These are phyloP conservation scores for Pseudeuparius sepicola DNA, from an alignment of 2,888 invertebrate genomes.

Conservation along the genomic window DNA sequence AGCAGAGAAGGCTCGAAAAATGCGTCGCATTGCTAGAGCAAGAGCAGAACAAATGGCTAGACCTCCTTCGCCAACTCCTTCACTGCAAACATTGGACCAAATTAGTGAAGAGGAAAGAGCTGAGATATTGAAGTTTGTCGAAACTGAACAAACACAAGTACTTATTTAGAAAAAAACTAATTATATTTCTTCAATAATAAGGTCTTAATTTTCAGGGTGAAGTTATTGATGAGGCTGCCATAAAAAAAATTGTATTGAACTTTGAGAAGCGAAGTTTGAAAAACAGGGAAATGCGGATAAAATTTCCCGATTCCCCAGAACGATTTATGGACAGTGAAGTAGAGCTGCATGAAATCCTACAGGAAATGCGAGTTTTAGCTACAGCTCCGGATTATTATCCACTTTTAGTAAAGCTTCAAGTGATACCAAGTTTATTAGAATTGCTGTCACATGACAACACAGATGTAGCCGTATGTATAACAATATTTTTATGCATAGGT, in stretches of 20 bases:
- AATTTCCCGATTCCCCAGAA: slow-evolving; percentile 93
- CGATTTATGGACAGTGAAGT: slow-evolving; percentile 99
- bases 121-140: slow-evolving; percentile 74
- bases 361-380: slow-evolving; percentile 88
- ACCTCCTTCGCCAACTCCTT: slow-evolving; percentile 39
- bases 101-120: slow-evolving; percentile 61
- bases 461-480: slow-evolving; percentile 57
- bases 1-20: slow-evolving; percentile 52
- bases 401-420: slow-evolving; percentile 77
- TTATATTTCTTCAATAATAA: slow-evolving; percentile 2
- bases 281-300: slow-evolving; percentile 97
- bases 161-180: slow-evolving; percentile 11
- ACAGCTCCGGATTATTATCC: slow-evolving; percentile 95
- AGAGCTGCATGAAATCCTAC: slow-evolving; percentile 56
- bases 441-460: slow-evolving; percentile 93
- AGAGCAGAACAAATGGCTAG: slow-evolving; percentile 43
- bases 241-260: slow-evolving; percentile 80
- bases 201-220: slow-evolving; percentile 53
- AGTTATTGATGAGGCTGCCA: slow-evolving; percentile 72
- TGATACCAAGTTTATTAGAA: slow-evolving; percentile 84
- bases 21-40: slow-evolving; percentile 48
- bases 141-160: slow-evolving; percentile 70
- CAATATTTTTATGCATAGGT: no score
- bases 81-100: slow-evolving; percentile 42
- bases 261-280: slow-evolving; percentile 91